Evolutionary conservation across 2,113 vertebrate species (phyloP), one percentile per base, ranked within the genome.

Genomic region (Mustela nigripes): DNA sequence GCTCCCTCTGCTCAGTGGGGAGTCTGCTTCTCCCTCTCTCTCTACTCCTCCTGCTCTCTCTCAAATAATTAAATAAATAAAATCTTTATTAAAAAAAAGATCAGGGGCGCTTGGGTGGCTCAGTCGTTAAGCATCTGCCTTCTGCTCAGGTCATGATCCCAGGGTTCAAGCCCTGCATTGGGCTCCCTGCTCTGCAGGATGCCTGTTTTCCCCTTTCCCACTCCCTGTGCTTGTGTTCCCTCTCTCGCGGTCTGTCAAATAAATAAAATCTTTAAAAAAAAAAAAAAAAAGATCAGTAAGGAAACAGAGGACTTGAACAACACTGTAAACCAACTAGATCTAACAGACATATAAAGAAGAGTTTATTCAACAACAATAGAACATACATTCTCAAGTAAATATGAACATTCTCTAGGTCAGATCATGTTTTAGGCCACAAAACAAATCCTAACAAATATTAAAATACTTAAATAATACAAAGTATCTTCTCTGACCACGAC

Each of bases 391-490:
- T 85, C 12, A 95, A 76, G 91, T 53, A 5, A 18, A 74, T 8
- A 50, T 1, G 12, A 81, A 62, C 33, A 31, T 60, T 76, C 19
- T 91, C 76, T 60, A 67, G 21, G 48, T 45, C 1, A 86, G 39
- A 65, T 2, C 2, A 48, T 53, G 36, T 53, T 65, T 81, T 58
- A 76, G 74, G 74, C 5, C 50, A 91, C 19, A 90, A 93, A 94
- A 94, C 18, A 82, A 94, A 81, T 16, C 36, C 22, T 79, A 81
- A 73, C 26, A 39, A 2, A 81, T 74, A 81, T 74, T 24, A 53
- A 76, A 74, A 96, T 58, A 81, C 36, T 58, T 22, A 73, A 91
- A 22, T 85, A 39, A 96, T 50, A 85, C 6, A 39, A 76, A 86
- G 6, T 65, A 50, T 87, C 36, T 96, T 96, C 56, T 85, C 33